These are phyloP conservation scores for Taphrorychus bicolor DNA, from an alignment of 2,888 invertebrate genomes.

Conservation along the genomic window DNA sequence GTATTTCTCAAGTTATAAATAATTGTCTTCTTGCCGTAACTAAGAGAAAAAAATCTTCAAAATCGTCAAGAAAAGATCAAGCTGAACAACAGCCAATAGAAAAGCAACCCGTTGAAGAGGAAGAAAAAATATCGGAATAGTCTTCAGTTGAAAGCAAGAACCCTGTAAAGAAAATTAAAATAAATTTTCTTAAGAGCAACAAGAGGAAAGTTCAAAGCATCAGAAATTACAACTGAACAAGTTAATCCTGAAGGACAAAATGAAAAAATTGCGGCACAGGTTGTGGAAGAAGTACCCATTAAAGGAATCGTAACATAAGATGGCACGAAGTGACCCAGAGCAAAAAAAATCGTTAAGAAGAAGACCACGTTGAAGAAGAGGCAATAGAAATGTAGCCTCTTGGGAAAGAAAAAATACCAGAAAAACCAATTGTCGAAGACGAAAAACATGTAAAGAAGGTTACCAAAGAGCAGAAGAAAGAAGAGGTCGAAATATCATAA, in stretches of 20 bases:
- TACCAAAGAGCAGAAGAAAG: conserved; percentile 16
- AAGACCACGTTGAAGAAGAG: conserved; percentile 36
- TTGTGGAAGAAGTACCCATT: too few species aligned
- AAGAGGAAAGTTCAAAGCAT: conserved; percentile 22
- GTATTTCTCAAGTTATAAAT: too few species aligned
- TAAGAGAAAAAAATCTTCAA: conserved; percentile 51
- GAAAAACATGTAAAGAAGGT: too few species aligned
- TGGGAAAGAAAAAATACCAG: conserved; percentile 20
- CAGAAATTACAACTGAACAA: too few species aligned
- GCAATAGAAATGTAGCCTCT: conserved; percentile 38
- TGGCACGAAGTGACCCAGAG: conserved; percentile 16
- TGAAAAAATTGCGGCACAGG: too few species aligned
- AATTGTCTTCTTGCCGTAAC: too few species aligned
- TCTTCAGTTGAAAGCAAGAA: neutral
- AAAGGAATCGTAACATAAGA: too few species aligned
- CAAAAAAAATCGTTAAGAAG: conserved; percentile 52
- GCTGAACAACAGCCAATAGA: conserved; percentile 39
- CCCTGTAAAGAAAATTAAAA: conserved; percentile 1
- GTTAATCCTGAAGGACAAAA: too few species aligned
- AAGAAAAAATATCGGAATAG: conserved; percentile 10
- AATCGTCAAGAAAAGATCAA: conserved; percentile 43
- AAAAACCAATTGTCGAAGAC: too few species aligned
- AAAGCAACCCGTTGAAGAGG: conserved; percentile 27
- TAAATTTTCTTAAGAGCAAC: conserved; percentile 5
- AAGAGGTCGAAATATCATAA: conserved; percentile 12